Evolutionary conservation across 2,888 invertebrate species (phyloP).

Genomic region (Orthosia incerta): DNA sequence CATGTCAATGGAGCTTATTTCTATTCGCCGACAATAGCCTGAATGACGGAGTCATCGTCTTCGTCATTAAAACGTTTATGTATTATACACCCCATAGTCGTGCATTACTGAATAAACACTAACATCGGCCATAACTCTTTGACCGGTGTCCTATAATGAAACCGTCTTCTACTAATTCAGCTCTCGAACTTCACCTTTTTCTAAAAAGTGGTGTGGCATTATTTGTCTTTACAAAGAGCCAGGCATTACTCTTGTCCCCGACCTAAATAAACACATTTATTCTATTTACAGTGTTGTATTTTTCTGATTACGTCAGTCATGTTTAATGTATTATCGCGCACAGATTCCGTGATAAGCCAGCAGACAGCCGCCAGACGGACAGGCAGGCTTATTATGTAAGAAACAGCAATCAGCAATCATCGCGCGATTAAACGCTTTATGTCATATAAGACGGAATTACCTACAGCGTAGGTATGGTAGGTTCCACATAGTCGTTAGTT

Average conservation of each 20-base stretch:
- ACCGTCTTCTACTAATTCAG: neutral
- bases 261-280: neutral
- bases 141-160: neutral
- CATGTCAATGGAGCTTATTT: slow-evolving; percentile 32
- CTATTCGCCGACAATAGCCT: slow-evolving; percentile 22
- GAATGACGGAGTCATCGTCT: neutral
- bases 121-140: neutral
- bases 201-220: neutral
- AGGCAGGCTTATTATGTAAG: no score
- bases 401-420: no score
- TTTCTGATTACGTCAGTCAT: neutral
- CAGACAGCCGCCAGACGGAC: slow-evolving; percentile 45
- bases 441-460: no score
- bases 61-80: slow-evolving; percentile 10
- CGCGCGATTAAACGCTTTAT: no score
- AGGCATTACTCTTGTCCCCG: neutral
- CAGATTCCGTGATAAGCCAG: slow-evolving; percentile 33
- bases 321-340: slow-evolving; percentile 34
- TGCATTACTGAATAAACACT: neutral
- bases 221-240: neutral
- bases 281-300: neutral
- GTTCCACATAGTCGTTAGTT: no score
- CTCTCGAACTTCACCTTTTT: neutral
- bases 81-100: neutral
- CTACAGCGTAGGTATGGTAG: no score